Evolutionary conservation across 2,888 invertebrate genomes (phyloP), one percentile per base, ranked within the genome.

Genomic region (Metalampra italica): DNA sequence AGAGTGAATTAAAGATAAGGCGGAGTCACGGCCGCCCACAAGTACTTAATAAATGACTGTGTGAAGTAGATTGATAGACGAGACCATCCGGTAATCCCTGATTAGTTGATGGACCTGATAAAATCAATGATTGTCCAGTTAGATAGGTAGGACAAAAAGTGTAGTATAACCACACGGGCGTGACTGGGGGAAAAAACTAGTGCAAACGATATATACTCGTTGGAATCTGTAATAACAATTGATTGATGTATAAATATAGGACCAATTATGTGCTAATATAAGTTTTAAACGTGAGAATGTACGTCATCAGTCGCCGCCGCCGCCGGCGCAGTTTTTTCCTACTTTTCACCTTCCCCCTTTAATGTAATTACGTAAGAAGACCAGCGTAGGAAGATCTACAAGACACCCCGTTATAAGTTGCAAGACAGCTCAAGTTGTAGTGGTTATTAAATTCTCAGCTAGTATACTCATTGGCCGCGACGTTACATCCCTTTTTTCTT

Each of bases 401-500:
- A 29, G 9, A n/a, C 7, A 8, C 13, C 5, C 32, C 9, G n/a
- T 3, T 13, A 30, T 7, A 29, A 12, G 15, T 12, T 11, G 7
- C 8, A 9, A 57, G 61, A 68, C 50, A 63, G 73, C 56, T 71
- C 82, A 68, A 53, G 55, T 62, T 71, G 75, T 44, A 58, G 53
- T 75, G 71, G 80, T 39, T 30, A 13, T 14, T 42, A 58, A 71
- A 71, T 82, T 82, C 82, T 72, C 77, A 75, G 74, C 66, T 66
- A 67, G 70, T 70, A 67, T 69, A 69, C 72, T 77, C 71, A 78
- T 74, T 72, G 71, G 67, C 66, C 75, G 70, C 72, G 69, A 72
- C 75, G 71, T 64, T 67, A 30, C 32, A 15, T 43, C 81, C 81
- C 78, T 80, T 82, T 69, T 82, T 84, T 78, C 82, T 81, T 79